phyloP scores from a whole-genome alignment of 2,113 vertebrate genomes.

The Greenwoodochromis staneri region DNA sequence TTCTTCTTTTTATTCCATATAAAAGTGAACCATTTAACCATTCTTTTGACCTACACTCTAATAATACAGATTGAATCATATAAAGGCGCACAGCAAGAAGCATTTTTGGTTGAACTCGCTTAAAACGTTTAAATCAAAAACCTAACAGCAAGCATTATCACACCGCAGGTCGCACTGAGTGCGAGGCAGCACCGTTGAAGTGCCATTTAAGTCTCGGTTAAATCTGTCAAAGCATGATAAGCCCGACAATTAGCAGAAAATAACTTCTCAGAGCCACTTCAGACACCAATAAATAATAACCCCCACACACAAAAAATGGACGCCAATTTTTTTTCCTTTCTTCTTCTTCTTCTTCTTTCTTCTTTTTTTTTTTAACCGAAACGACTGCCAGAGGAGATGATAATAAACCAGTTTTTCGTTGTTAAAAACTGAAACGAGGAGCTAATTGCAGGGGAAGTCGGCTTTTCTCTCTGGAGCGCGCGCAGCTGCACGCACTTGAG shows the following conservation, averaged over 20 bases:
- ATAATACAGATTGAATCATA: neutral
- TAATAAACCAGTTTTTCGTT: conserved; percentile 80
- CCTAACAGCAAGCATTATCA: conserved; percentile 26
- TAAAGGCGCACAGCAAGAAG: neutral
- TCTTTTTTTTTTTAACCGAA: neutral
- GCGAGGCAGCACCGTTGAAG: conserved; percentile 29
- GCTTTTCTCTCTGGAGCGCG: conserved; percentile 78
- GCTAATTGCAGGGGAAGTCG: conserved; percentile 91
- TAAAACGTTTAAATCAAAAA: conserved; percentile 10
- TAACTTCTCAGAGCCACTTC: conserved; percentile 67
- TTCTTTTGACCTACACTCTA: neutral
- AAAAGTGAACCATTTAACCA: neutral
- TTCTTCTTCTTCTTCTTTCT: neutral
- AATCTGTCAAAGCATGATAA: conserved; percentile 63
- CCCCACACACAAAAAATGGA: conserved; percentile 25
- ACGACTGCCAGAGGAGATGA: conserved; percentile 79
- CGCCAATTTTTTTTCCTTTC: neutral
- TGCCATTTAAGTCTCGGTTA: conserved; percentile 46
- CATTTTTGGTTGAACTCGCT: neutral
- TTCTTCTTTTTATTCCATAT: neutral
- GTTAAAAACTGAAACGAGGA: conserved; percentile 84
- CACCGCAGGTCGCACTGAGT: conserved; percentile 35
- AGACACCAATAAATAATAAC: conserved; percentile 65
- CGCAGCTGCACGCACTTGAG: conserved; percentile 99
- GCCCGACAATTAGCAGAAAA: conserved; percentile 66